Conservation (phyloP, 2,113 vertebrate species). For the Columbina picui region DNA sequence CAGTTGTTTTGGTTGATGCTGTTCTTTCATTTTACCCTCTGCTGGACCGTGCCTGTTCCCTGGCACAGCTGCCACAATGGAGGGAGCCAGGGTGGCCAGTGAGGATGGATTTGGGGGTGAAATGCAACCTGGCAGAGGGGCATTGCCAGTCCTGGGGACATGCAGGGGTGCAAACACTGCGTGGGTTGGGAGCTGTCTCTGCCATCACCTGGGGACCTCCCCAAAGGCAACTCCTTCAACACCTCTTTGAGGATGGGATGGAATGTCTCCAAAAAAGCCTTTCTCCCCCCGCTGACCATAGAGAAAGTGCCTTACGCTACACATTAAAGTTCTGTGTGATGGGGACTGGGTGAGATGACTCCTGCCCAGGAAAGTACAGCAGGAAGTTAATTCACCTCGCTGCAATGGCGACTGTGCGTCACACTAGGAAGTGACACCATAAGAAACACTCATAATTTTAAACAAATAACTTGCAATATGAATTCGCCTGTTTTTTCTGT, state of each 20-base stretch:
- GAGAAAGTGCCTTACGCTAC: neutral
- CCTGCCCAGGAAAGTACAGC: neutral
- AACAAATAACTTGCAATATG: neutral
- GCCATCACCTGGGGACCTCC: neutral
- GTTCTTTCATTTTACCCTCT: neutral
- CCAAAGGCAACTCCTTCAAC: neutral
- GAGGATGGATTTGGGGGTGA: neutral
- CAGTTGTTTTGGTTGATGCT: constrained; percentile 24
- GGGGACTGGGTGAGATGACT: neutral
- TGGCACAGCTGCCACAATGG: neutral
- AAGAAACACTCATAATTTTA: neutral
- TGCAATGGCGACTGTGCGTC: neutral
- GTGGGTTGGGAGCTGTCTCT: neutral
- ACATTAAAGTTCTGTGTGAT: neutral
- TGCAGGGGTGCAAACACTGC: rapidly evolving
- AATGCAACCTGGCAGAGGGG: neutral
- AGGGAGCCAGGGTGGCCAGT: neutral
- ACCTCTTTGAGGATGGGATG: neutral
- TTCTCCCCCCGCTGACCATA: neutral
- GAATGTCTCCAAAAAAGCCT: neutral
- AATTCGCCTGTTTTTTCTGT: neutral
- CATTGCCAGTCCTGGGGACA: neutral
- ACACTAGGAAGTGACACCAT: neutral
- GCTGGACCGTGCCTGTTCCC: neutral
- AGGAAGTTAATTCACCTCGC: constrained; percentile 14